Percentiles rank a stretch among this genome's conserved stretches.
Evolutionary conservation across 2,888 invertebrate genomes (phyloP).

Genomic region (Lithophane semibrunnea): DNA sequence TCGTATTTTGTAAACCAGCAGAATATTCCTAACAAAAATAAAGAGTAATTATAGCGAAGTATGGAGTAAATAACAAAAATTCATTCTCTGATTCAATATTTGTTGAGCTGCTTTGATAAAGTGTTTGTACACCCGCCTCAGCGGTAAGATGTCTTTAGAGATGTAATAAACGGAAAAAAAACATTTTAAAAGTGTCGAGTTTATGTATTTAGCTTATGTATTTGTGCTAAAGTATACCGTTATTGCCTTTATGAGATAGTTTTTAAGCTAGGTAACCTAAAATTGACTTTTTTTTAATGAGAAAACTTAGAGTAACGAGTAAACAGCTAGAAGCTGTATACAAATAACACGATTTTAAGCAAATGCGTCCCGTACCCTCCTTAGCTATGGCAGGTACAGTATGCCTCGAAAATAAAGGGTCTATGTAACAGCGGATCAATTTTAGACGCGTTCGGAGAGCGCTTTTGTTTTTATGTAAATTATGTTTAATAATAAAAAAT

Average conservation of each 20-base stretch:
- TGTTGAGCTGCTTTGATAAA: conserved; percentile 37
- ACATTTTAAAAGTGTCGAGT: conserved; percentile 9
- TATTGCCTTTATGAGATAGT: not conserved
- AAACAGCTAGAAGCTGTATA: not conserved
- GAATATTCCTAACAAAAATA: conserved; percentile 48
- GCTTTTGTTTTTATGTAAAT: not conserved
- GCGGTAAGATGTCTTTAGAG: conserved; percentile 18
- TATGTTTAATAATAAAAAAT: too few species aligned
- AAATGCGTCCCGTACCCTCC: too few species aligned
- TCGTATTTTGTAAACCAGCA: conserved; percentile 15
- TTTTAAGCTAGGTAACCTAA: not conserved
- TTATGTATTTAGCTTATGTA: conserved; percentile 10
- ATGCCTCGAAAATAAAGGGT: not conserved
- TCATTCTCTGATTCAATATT: conserved; percentile 53
- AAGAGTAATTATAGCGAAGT: conserved; percentile 48
- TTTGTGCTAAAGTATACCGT: not conserved
- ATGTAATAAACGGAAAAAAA: conserved; percentile 23
- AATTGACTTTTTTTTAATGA: not conserved
- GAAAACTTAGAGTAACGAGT: not conserved
- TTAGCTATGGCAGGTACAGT: not conserved
- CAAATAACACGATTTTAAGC: not conserved
- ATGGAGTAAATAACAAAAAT: conserved; percentile 54
- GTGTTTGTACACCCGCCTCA: conserved; percentile 34
- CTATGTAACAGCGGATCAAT: too few species aligned
- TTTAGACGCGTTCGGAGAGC: not conserved